Base-by-base conservation (phyloP, 2,113 vertebrate species). In the Osmerus mordax region DNA sequence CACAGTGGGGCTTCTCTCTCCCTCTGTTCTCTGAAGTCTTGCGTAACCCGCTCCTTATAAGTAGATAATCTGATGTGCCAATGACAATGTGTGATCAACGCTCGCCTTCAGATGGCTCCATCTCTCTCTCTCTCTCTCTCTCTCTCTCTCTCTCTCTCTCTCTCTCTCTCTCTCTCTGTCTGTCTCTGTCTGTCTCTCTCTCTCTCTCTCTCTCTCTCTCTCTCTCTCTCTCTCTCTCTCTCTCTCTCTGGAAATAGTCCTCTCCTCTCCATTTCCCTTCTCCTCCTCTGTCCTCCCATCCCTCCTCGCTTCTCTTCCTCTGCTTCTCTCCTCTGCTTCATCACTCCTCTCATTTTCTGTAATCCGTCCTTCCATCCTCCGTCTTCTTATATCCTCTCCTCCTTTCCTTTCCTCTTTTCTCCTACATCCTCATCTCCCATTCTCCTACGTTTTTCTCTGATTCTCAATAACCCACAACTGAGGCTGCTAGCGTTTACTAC, bases 21-120 rank as follows among this genome's bases (percentile, higher is more conserved):
- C 19, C 21, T 76, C 70, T 71, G 36, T 28, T 41, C 58, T 7
- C 3, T 53, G 66, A 52, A 12, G 29, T 51, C 21, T 72, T 65
- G 55, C 66, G 23, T 69, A 69, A 69, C 28, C 52, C 25, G 14
- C 12, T 16, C 52, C 52, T 41, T 69, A 29, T 67, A 52, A 69
- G 52, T 47, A 47, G 52, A 68, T 65, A 69, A 77, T 77, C 59
- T 77, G 70, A 72, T 68, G 28, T 19, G 32, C 14, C 54, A 63
- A 60, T 67, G 72, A 67, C 58, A 72, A 60, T 28, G 58, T 62
- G 58, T 51, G 65, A 68, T 72, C 69, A 64, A 69, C 54, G 23
- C 29, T 51, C 36, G 56, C 60, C 75, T 29, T 64, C 75, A 77
- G 70, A 70, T 68, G 54, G 28, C 53, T 63, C 65, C 52, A 65